Conservation (phyloP, 2,888 invertebrate genomes). For the Cantharis nigra region DNA sequence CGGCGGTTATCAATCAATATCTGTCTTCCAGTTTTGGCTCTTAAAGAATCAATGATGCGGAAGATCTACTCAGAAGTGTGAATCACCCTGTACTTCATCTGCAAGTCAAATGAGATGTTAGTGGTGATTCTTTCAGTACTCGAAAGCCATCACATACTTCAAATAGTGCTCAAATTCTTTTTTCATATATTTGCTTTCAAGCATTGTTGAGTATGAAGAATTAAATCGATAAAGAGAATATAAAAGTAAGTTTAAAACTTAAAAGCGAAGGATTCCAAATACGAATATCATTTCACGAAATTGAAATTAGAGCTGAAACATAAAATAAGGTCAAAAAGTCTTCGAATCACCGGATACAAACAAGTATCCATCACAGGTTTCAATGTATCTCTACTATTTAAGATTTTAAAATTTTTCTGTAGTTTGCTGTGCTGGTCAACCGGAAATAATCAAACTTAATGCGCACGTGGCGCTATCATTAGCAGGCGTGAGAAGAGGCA, state of each 20-base stretch:
- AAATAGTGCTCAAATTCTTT: constrained; percentile 35
- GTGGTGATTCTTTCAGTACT: constrained; percentile 41
- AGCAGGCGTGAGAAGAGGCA: constrained; percentile 54
- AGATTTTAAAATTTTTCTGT: background rate
- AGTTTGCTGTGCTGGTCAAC: constrained; percentile 43
- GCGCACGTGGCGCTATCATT: constrained; percentile 55
- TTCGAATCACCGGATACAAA: background rate
- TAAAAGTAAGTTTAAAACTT: background rate
- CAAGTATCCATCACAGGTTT: background rate
- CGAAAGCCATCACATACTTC: constrained; percentile 41
- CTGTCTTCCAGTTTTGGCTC: constrained; percentile 37
- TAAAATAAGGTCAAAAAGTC: background rate
- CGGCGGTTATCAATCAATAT: constrained; percentile 42
- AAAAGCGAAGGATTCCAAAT: background rate
- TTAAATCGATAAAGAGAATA: background rate
- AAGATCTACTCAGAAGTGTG: constrained; percentile 50
- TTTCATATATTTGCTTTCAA: constrained; percentile 4
- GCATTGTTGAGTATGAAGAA: background rate
- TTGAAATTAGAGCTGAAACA: background rate
- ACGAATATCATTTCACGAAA: background rate
- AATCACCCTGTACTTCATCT: constrained; percentile 50
- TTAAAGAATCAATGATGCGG: constrained; percentile 48
- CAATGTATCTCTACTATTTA: background rate
- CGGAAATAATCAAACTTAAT: constrained; percentile 50
- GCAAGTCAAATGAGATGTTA: constrained; percentile 48